A percentile compares a stretch with the other conserved stretches of the same genome.
Evolutionary conservation across 1,140 invertebrate genomes (phyloP).

Genomic region (Odontomachus brunneus): DNA sequence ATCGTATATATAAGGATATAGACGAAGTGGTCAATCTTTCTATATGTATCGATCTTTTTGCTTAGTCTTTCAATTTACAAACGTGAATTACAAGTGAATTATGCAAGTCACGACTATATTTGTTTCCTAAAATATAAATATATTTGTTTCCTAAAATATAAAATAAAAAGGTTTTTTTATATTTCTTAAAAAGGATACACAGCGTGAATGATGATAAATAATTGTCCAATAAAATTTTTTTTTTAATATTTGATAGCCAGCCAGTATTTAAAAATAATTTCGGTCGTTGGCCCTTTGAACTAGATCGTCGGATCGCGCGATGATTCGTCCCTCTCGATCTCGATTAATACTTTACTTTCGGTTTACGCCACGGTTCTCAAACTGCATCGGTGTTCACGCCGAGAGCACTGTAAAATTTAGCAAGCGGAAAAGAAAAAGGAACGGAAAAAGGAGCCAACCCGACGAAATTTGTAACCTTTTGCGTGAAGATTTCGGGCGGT

Average conservation of each 20-base stretch:
- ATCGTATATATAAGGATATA: background rate
- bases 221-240: background rate
- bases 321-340: constrained; percentile 34
- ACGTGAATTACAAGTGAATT: too few relatives aligned
- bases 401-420: background rate
- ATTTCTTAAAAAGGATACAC: background rate
- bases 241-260: constrained; percentile 2
- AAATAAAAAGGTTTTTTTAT: background rate
- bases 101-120: background rate
- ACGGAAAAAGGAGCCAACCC: background rate
- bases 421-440: too few relatives aligned
- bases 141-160: background rate
- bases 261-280: background rate
- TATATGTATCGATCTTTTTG: too few relatives aligned
- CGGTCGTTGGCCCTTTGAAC: constrained; percentile 11
- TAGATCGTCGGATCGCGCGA: background rate
- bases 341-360: background rate
- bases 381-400: background rate
- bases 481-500: background rate
- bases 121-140: too few relatives aligned
- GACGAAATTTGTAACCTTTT: constrained; percentile 10
- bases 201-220: background rate
- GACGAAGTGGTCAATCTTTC: background rate
- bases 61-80: too few relatives aligned
- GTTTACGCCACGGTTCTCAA: constrained; percentile 1